Evolutionary conservation across 2,888 invertebrate genomes (phyloP).

Genomic region (Biston betularia): DNA sequence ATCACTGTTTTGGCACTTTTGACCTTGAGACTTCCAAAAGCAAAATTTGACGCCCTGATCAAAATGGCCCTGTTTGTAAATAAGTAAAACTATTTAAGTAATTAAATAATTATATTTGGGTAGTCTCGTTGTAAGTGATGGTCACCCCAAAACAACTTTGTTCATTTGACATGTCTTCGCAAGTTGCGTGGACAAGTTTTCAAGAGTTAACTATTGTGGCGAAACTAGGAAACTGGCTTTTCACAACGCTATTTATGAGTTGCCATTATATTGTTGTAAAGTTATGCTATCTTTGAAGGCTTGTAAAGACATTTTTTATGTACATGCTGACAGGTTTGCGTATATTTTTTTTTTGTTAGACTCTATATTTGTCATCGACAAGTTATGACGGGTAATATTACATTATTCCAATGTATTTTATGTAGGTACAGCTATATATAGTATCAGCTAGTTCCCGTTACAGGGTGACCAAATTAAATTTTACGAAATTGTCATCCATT

Average conservation of each 20-base stretch:
- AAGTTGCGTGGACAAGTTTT: conserved; percentile 19
- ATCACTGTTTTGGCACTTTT: too few species aligned
- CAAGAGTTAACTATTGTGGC: conserved; percentile 15
- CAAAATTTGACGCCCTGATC: too few species aligned
- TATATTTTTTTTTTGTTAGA: too few species aligned
- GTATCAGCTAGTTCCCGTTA: too few species aligned
- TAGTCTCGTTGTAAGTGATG: background rate
- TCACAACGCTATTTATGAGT: conserved; percentile 13
- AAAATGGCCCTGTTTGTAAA: too few species aligned
- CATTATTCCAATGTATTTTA: too few species aligned
- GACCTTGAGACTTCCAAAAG: too few species aligned
- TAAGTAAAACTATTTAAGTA: background rate
- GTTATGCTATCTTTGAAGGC: conserved; percentile 1
- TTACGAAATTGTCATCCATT: too few species aligned
- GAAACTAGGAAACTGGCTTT: conserved; percentile 18
- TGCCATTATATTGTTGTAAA: conserved; percentile 6
- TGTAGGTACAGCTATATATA: too few species aligned
- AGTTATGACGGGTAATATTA: too few species aligned
- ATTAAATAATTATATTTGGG: background rate
- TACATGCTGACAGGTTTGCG: background rate
- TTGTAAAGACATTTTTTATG: background rate
- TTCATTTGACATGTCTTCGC: conserved; percentile 15
- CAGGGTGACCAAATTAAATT: too few species aligned
- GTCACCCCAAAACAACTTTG: conserved; percentile 6
- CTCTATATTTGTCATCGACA: too few species aligned